Conservation (phyloP, 2,113 vertebrate genomes). For the Nibea albiflora region DNA sequence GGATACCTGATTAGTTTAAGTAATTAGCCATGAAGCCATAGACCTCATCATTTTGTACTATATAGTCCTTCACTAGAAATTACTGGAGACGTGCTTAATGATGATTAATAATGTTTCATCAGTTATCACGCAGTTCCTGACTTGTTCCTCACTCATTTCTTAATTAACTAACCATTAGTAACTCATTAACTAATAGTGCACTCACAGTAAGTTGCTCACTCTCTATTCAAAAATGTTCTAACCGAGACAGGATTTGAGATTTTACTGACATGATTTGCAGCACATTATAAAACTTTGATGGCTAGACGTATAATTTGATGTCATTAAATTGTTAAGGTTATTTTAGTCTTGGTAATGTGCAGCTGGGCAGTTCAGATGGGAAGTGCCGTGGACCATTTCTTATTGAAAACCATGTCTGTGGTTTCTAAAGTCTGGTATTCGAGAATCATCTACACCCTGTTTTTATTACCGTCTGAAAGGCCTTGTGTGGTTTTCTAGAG, state of each 20-base stretch:
- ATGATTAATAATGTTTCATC: too few relatives aligned
- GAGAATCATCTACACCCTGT: constrained; percentile 50
- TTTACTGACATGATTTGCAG: constrained; percentile 30
- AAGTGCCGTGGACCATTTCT: constrained; percentile 42
- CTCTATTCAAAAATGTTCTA: too few relatives aligned
- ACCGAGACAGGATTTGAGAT: constrained; percentile 9
- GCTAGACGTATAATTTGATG: constrained; percentile 40
- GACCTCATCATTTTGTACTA: too few relatives aligned
- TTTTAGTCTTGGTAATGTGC: constrained; percentile 45
- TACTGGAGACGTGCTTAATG: too few relatives aligned
- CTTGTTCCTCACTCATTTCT: too few relatives aligned
- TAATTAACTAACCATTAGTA: too few relatives aligned
- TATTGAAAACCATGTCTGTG: constrained; percentile 58
- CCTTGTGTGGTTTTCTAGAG: constrained; percentile 30
- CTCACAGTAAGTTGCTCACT: too few relatives aligned
- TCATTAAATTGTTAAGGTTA: constrained; percentile 46
- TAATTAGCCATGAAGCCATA: too few relatives aligned
- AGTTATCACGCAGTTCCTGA: too few relatives aligned
- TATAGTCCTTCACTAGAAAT: too few relatives aligned
- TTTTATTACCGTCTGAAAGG: constrained; percentile 56
- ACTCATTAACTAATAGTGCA: too few relatives aligned
- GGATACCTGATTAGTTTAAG: too few relatives aligned
- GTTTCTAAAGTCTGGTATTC: constrained; percentile 36
- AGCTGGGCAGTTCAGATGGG: constrained; percentile 39
- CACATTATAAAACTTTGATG: constrained; percentile 13